Evolutionary conservation across 2,888 invertebrate genomes (phyloP).

Genomic region (Rhamnusium bicolor): DNA sequence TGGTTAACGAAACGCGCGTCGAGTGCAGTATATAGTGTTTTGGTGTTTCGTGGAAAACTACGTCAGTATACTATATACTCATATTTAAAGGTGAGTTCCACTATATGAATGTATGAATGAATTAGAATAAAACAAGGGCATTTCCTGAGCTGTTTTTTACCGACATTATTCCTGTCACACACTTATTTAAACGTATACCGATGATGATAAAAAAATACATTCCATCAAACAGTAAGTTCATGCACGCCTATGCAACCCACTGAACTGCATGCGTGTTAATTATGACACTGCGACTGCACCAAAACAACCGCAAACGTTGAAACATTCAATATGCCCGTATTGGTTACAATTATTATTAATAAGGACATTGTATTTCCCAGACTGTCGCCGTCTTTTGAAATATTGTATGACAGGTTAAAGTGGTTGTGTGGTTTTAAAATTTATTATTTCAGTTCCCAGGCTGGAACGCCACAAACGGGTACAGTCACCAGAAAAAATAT

Average conservation of each 20-base stretch:
- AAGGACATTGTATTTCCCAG: conserved; percentile 29
- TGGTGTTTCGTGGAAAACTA: no score
- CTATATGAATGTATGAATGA: no score
- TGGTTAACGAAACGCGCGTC: no score
- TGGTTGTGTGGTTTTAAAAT: conserved; percentile 26
- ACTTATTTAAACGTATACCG: no score
- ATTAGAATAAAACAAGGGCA: no score
- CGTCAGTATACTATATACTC: no score
- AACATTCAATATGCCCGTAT: conserved; percentile 37
- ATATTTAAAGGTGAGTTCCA: no score
- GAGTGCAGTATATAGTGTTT: no score
- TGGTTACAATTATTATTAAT: conserved; percentile 31
- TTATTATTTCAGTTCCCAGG: conserved; percentile 27
- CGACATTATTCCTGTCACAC: no score
- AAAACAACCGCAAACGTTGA: conserved; percentile 34
- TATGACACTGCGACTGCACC: conserved; percentile 23
- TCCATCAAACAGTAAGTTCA: not conserved
- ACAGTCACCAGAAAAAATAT: conserved; percentile 2
- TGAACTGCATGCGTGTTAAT: conserved; percentile 22
- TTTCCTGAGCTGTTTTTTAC: no score
- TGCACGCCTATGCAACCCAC: not conserved
- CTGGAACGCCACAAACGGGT: conserved; percentile 7
- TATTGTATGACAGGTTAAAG: conserved; percentile 27
- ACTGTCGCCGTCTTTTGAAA: conserved; percentile 28
- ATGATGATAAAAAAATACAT: no score